Evolutionary conservation across 2,888 invertebrate genomes (phyloP).

Genomic region (Nasonovia ribisnigri): DNA sequence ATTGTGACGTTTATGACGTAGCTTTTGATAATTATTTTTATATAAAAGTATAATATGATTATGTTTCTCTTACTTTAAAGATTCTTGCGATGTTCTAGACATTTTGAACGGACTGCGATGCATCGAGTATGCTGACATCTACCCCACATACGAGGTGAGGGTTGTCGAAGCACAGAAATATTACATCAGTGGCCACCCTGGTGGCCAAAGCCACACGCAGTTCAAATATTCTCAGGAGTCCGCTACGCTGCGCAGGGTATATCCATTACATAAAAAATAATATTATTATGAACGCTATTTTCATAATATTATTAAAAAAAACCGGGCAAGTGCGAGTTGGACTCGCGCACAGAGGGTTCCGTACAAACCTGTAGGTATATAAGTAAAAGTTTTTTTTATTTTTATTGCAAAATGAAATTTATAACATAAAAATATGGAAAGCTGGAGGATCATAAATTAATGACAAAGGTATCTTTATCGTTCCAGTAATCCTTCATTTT

Average conservation of each 20-base stretch:
- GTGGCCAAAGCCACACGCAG: not conserved
- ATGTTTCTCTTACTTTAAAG: constrained; percentile 24
- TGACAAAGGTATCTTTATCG: no score
- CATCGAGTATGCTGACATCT: constrained; percentile 26
- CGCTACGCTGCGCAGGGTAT: constrained; percentile 31
- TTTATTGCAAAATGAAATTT: no score
- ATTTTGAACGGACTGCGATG: not conserved
- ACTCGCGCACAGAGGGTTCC: no score
- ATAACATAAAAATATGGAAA: no score
- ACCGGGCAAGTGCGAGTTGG: no score
- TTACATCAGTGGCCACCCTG: not conserved
- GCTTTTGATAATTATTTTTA: not conserved
- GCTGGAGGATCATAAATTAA: no score
- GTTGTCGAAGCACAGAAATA: not conserved
- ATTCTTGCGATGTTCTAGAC: no score
- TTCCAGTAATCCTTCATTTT: no score
- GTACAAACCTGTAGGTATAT: no score
- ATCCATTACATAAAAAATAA: not conserved
- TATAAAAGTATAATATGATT: not conserved
- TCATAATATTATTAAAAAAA: no score
- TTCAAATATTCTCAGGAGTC: not conserved
- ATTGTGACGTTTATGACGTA: no score
- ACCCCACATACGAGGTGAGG: not conserved
- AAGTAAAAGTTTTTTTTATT: no score
- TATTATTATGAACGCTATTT: not conserved